Evolutionary conservation across 2,113 vertebrate genomes (phyloP).

Genomic region (Poeciliopsis turrubarensis): DNA sequence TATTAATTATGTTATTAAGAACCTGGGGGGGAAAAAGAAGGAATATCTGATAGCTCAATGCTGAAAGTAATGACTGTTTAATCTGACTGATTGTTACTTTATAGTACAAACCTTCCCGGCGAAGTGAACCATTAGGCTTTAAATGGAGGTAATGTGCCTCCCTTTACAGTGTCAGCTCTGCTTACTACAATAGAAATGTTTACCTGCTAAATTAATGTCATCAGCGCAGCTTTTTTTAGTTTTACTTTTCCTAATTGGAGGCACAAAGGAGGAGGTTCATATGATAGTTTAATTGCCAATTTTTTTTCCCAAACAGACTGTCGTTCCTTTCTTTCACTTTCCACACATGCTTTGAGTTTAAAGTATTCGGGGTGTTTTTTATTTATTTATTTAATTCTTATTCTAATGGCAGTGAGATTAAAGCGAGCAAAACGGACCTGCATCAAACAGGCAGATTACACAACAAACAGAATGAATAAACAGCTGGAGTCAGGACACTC

Average conservation of each 20-base stretch:
- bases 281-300: slow-evolving; percentile 6
- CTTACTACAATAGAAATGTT: background rate
- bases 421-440: slow-evolving; percentile 35
- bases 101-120: background rate
- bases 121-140: background rate
- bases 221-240: too few relatives aligned
- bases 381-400: too few relatives aligned
- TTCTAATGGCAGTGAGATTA: slow-evolving; percentile 39
- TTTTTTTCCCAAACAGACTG: slow-evolving; percentile 13
- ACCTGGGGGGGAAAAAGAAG: slow-evolving; percentile 17
- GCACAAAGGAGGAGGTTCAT: slow-evolving; percentile 2
- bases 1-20: background rate
- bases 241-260: background rate
- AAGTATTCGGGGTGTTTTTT: background rate
- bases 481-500: slow-evolving; percentile 7
- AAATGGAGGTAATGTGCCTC: background rate
- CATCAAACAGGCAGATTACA: slow-evolving; percentile 54
- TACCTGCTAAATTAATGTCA: slow-evolving; percentile 9
- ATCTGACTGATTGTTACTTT: background rate
- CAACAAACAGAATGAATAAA: slow-evolving; percentile 44
- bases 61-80: background rate
- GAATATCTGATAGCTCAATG: background rate
- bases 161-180: background rate
- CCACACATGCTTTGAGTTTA: slow-evolving; percentile 21
- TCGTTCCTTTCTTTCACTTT: slow-evolving; percentile 23